A percentile compares a stretch with the other conserved stretches of the same genome.
phyloP scores from a whole-genome alignment of 2,888 invertebrate genomes.

The Tortricodes alternella region DNA sequence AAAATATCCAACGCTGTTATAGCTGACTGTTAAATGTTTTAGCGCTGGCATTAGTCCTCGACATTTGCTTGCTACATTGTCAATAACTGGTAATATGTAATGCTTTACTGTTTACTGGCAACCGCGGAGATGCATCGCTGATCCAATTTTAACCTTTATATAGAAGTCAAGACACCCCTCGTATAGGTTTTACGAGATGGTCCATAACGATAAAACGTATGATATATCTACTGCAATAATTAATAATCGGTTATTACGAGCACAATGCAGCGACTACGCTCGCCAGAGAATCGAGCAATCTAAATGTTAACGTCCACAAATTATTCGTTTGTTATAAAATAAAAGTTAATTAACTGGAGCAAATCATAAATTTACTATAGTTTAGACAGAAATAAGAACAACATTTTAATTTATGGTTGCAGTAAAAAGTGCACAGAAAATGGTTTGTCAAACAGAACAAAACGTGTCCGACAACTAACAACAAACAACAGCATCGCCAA shows the following conservation, averaged over 20 bases:
- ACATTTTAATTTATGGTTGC: conserved; percentile 21
- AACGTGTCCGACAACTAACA: conserved; percentile 41
- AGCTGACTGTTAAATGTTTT: conserved; percentile 77
- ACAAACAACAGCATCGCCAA: conserved; percentile 55
- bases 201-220: conserved; percentile 11
- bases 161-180: conserved; percentile 10
- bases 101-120: conserved; percentile 19
- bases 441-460: conserved; percentile 62
- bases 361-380: conserved; percentile 20
- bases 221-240: conserved; percentile 7
- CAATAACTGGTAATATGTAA: conserved; percentile 29
- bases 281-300: too few relatives aligned
- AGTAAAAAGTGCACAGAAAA: conserved; percentile 14
- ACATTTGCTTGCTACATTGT: conserved; percentile 29
- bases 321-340: too few relatives aligned
- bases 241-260: neutral
- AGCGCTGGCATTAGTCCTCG: conserved; percentile 60
- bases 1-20: conserved; percentile 74
- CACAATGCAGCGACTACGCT: neutral
- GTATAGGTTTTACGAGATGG: conserved; percentile 6
- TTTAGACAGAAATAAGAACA: conserved; percentile 3
- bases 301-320: too few relatives aligned
- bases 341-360: conserved; percentile 14
- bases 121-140: conserved; percentile 5
- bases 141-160: conserved; percentile 22